These are phyloP conservation scores for Sphaeramia orbicularis DNA, from an alignment of 2,797 vertebrate species.

Conservation along the genomic window DNA sequence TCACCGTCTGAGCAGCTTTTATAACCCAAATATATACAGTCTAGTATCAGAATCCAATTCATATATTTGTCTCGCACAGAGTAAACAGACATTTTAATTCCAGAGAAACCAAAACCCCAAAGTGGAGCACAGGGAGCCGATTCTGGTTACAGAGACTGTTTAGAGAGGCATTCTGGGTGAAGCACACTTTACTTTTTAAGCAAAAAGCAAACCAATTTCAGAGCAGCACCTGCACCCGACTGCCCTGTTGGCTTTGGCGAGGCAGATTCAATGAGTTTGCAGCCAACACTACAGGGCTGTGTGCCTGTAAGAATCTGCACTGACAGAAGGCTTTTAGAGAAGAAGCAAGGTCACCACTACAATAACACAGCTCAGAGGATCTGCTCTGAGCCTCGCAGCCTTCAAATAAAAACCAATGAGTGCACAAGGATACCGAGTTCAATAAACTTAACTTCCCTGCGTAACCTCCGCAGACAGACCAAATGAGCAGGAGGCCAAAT, in stretches of 20 bases:
- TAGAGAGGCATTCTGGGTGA: slow-evolving; percentile 59
- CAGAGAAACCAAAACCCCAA: slow-evolving; percentile 67
- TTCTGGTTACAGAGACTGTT: slow-evolving; percentile 59
- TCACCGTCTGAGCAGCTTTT: slow-evolving; percentile 63
- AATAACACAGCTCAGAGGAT: slow-evolving; percentile 67
- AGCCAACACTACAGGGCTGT: slow-evolving; percentile 67
- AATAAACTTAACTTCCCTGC: slow-evolving; percentile 65
- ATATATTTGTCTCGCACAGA: slow-evolving; percentile 66
- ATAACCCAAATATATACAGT: slow-evolving; percentile 68
- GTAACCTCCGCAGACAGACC: slow-evolving; percentile 45
- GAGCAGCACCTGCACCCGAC: slow-evolving; percentile 66
- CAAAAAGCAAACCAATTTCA: slow-evolving; percentile 77
- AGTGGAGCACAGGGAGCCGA: slow-evolving; percentile 49
- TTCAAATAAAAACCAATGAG: slow-evolving; percentile 68
- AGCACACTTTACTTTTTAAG: slow-evolving; percentile 72
- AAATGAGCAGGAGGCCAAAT: slow-evolving; percentile 32
- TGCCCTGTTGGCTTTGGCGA: slow-evolving; percentile 78
- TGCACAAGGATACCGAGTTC: slow-evolving; percentile 59
- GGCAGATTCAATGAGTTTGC: slow-evolving; percentile 67
- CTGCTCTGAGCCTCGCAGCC: slow-evolving; percentile 56
- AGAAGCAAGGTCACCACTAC: slow-evolving; percentile 74
- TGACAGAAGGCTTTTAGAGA: slow-evolving; percentile 73
- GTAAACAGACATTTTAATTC: slow-evolving; percentile 75
- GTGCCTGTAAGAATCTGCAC: slow-evolving; percentile 69
- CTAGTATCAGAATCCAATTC: slow-evolving; percentile 64